phyloP scores from a whole-genome alignment of 2,113 vertebrate species.

The Phoenicopterus ruber region DNA sequence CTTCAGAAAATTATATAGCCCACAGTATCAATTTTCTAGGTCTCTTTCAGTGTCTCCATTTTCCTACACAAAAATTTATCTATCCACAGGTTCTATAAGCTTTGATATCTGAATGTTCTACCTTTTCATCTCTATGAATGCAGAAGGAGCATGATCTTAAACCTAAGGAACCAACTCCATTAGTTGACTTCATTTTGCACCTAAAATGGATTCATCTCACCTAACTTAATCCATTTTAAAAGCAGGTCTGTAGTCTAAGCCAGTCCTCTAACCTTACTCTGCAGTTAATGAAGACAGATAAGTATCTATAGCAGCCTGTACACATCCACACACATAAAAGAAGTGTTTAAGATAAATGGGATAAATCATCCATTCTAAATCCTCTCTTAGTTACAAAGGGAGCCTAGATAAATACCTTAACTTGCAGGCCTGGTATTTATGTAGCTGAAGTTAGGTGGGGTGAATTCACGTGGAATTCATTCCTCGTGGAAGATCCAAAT shows the following conservation, averaged over 20 bases:
- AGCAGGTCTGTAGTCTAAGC: neutral
- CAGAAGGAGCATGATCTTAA: neutral
- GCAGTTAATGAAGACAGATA: neutral
- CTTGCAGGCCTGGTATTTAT: neutral
- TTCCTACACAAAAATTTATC: neutral
- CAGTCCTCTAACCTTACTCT: neutral
- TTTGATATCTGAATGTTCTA: neutral
- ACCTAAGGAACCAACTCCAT: neutral
- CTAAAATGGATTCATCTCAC: neutral
- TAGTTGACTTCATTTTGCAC: neutral
- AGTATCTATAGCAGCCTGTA: neutral
- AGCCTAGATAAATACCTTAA: neutral
- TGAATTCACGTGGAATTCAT: neutral
- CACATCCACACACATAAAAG: neutral
- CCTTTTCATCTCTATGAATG: neutral
- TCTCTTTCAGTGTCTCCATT: neutral
- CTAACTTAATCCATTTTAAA: neutral
- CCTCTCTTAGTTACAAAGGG: neutral
- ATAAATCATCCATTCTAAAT: neutral
- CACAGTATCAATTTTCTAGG: neutral
- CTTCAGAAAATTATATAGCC: neutral
- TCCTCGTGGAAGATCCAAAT: neutral
- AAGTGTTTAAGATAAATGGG: neutral
- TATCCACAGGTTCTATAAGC: neutral
- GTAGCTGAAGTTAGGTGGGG: neutral